Conservation (phyloP, 2,797 vertebrate genomes). For the Leucoraja ocellata region DNA sequence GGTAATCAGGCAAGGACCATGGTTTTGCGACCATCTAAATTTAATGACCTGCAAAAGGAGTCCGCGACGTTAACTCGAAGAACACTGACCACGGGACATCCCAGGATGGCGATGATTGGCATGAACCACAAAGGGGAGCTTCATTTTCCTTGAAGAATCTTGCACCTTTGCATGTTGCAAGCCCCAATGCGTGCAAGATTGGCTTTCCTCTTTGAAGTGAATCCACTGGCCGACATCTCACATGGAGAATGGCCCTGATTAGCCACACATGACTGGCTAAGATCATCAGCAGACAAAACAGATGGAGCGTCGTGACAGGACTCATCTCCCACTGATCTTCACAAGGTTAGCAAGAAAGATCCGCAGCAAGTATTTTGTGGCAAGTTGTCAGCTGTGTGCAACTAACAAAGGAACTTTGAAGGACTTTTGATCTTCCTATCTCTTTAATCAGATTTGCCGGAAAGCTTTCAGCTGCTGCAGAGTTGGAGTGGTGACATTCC, state of each 20-base stretch:
- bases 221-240: neutral
- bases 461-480: no score
- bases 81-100: neutral
- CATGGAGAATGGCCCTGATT: neutral
- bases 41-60: neutral
- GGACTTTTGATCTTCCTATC: neutral
- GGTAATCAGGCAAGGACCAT: neutral
- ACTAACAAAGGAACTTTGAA: neutral
- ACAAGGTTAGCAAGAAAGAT: neutral
- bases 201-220: neutral
- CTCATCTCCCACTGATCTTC: neutral
- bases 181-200: neutral
- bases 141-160: slow-evolving; percentile 1
- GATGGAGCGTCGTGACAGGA: neutral
- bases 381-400: neutral
- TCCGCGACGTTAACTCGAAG: no score
- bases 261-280: neutral
- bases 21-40: neutral
- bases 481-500: no score
- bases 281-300: neutral
- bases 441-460: no score
- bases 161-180: neutral
- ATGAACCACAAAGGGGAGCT: neutral
- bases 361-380: neutral
- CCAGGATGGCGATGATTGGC: neutral